Conservation (phyloP, 2,888 invertebrate species). For the Drosophila gaucha region DNA sequence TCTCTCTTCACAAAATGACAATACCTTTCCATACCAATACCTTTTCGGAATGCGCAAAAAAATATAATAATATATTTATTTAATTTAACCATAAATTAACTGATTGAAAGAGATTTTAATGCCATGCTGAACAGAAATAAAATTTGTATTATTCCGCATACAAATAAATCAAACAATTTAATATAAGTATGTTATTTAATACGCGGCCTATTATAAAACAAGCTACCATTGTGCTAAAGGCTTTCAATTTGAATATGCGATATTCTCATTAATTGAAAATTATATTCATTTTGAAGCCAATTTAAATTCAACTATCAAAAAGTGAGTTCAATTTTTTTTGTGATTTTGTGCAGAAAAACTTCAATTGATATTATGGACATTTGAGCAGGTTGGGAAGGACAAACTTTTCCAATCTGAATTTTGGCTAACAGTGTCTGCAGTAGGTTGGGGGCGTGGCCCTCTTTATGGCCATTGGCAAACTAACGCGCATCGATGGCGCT, state of each 20-base stretch:
- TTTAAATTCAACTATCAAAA: neutral
- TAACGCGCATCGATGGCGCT: constrained; percentile 56
- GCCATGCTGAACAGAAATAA: constrained; percentile 3
- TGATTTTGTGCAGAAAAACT: neutral
- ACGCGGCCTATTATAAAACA: neutral
- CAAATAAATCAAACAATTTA: constrained; percentile 3
- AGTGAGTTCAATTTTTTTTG: neutral
- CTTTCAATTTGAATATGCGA: neutral
- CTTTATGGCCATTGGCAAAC: constrained; percentile 65
- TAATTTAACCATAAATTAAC: constrained; percentile 8
- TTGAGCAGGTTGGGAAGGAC: constrained; percentile 20
- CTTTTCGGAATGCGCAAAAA: no score
- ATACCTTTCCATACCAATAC: no score
- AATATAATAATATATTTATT: neutral
- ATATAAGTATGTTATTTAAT: constrained; percentile 12
- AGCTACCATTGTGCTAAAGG: neutral
- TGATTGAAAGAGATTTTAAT: constrained; percentile 15
- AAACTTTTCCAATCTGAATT: constrained; percentile 52
- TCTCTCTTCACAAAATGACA: no score
- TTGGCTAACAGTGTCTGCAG: constrained; percentile 32
- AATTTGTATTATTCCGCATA: neutral
- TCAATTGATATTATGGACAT: constrained; percentile 28
- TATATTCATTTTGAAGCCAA: neutral
- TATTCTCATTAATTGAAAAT: neutral
- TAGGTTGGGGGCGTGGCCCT: constrained; percentile 11